phyloP scores from a whole-genome alignment of 2,113 vertebrate species.

The Dasyornis broadbenti region DNA sequence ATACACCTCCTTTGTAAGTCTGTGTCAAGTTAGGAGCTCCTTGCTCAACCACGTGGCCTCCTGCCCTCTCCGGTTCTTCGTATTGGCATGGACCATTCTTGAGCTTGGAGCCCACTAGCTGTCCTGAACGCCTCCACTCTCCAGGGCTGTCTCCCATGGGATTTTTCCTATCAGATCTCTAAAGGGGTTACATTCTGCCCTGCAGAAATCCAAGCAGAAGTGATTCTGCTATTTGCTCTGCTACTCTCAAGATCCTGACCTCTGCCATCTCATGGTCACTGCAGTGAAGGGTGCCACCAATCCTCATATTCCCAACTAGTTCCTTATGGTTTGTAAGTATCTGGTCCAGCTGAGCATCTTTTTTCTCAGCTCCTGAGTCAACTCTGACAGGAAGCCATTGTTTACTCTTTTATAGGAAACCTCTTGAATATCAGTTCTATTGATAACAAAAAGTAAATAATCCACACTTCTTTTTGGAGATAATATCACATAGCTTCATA shows the following conservation, averaged over 20 bases:
- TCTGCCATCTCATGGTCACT: neutral
- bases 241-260: neutral
- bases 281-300: neutral
- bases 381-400: neutral
- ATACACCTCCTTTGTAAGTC: neutral
- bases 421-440: neutral
- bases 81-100: neutral
- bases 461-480: neutral
- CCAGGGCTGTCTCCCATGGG: neutral
- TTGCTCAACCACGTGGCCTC: neutral
- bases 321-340: neutral
- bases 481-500: neutral
- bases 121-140: neutral
- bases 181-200: neutral
- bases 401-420: neutral
- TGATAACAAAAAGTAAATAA: neutral
- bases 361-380: neutral
- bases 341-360: neutral
- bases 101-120: neutral
- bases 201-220: neutral
- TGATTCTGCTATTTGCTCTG: neutral
- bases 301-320: rapidly evolving
- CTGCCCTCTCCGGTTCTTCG: neutral
- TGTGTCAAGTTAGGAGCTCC: neutral
- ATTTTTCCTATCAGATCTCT: neutral